Conservation (phyloP, 2,888 invertebrate genomes). For the Deilephila elpenor region DNA sequence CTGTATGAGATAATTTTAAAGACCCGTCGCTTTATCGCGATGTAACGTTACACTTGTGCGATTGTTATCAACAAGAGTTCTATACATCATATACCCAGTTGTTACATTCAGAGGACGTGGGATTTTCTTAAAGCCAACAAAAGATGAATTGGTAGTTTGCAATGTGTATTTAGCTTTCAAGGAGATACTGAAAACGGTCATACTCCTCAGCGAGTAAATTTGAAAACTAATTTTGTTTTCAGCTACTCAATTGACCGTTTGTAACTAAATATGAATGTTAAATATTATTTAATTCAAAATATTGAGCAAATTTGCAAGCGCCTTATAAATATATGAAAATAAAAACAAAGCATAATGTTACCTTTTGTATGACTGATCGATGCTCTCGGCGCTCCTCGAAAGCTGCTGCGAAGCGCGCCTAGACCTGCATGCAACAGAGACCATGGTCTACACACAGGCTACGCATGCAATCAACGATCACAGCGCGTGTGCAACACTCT, state of each 20-base stretch:
- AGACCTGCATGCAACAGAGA: slow-evolving; percentile 89
- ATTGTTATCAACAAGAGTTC: not conserved
- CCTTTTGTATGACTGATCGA: slow-evolving; percentile 86
- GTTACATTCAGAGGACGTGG: not conserved
- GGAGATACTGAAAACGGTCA: not conserved
- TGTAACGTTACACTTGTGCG: not conserved
- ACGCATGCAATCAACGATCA: slow-evolving; percentile 65
- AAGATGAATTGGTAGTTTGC: not conserved
- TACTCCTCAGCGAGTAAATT: too few relatives aligned
- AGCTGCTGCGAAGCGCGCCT: slow-evolving; percentile 94
- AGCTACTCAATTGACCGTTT: not conserved
- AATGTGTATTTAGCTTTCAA: not conserved
- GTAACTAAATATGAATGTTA: too few relatives aligned
- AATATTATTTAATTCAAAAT: not conserved
- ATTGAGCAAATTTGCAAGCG: slow-evolving; percentile 23
- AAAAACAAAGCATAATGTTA: slow-evolving; percentile 57
- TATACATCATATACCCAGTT: not conserved
- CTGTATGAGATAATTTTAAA: slow-evolving; percentile 27
- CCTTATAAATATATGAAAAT: slow-evolving; percentile 22
- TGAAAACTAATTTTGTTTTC: not conserved
- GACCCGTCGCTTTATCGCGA: not conserved
- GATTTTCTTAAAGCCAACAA: not conserved
- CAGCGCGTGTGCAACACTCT: slow-evolving; percentile 24
- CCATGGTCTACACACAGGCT: slow-evolving; percentile 80
- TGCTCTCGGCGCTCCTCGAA: slow-evolving; percentile 87